Evolutionary conservation across 2,113 vertebrate genomes (phyloP), one percentile per base, ranked within the genome.

Genomic region (Elephantulus edwardii): DNA sequence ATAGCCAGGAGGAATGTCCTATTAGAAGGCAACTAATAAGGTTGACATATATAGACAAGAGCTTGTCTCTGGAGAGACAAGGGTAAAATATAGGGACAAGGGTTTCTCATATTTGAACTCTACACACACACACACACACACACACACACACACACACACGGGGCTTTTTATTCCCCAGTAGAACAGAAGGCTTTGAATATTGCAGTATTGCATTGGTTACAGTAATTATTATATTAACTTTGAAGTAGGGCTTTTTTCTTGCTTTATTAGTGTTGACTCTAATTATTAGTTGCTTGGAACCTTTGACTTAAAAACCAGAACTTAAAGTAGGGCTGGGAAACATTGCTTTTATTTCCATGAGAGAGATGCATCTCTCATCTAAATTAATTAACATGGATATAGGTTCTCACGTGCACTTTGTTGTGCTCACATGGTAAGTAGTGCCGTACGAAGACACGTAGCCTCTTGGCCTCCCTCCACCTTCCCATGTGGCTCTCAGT

Each of bases 191-290:
- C 40, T 58, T 70, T 68, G 20, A 60, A 46, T 54, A n/a, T 24
- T 46, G 1, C 17, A n/a, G 4, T 17, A 9, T 54, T 46, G 4
- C 38, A n/a, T 74, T 48, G 52, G 58, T 68, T 82, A 16, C 72
- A 52, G 0, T 8, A 35, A 35, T 52, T 89, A 50, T 54, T 54
- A 42, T 52, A 52, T 8, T 87, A 42, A 19, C 52, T 26, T 80
- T 74, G 80, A 56, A 71, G 10, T 56, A 33, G 58, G 40, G 38
- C 78, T 75, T 91, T 64, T 58, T 86, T 80, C 89, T 78, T 44
- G 33, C 68, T 52, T 84, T 58, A 44, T 71, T 26, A 40, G 48
- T 58, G 38, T 24, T 38, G 24, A 83, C 17, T 20, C 26, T 71
- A 70, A 38, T 87, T 64, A 7, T 33, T 87, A 74, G 11, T 80